These are phyloP conservation scores for Malacoctenus gilli DNA, from an alignment of 2,797 vertebrate species.

Conservation along the genomic window DNA sequence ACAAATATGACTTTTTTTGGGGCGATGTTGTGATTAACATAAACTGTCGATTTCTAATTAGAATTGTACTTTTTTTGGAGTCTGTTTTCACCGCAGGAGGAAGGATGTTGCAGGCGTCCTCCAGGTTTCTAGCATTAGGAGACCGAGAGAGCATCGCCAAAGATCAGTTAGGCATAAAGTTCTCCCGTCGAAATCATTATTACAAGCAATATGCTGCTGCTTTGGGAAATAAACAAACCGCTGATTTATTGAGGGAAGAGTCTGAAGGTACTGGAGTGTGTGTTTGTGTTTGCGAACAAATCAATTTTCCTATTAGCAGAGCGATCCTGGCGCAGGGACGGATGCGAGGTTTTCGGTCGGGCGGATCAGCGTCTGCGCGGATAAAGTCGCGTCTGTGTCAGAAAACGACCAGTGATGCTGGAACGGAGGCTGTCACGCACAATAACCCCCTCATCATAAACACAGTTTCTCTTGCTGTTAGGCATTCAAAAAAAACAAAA, in stretches of 20 bases:
- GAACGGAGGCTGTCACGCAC: not conserved
- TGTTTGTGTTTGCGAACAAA: not conserved
- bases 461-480: constrained; percentile 5
- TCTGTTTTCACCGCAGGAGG: no score
- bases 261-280: not conserved
- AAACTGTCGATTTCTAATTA: no score
- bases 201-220: not conserved
- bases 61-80: no score
- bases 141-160: not conserved
- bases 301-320: not conserved
- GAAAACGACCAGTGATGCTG: not conserved
- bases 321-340: not conserved
- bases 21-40: no score
- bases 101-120: no score
- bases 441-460: constrained; percentile 22
- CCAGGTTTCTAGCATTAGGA: no score
- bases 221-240: not conserved
- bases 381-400: no score
- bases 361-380: no score
- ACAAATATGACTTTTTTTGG: no score
- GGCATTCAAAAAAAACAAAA: constrained; percentile 10
- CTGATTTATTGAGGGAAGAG: not conserved
- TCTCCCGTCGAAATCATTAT: not conserved
- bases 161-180: not conserved
- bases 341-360: no score